phyloP scores from a whole-genome alignment of 1,140 invertebrate species.

The Hydropsyche tenuis region DNA sequence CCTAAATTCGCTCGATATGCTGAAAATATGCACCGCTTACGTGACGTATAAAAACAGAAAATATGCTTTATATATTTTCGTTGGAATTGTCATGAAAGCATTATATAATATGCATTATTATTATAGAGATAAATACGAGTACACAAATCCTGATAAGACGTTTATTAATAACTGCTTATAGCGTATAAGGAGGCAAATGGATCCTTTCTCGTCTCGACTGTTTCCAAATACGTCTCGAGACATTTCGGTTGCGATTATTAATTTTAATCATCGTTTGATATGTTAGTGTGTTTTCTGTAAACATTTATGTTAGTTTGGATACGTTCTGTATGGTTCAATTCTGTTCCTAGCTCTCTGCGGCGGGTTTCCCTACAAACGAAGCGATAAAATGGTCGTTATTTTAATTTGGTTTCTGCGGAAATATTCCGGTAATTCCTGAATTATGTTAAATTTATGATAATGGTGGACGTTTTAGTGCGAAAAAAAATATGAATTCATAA shows the following conservation, averaged over 20 bases:
- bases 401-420: constrained; percentile 30
- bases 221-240: not conserved
- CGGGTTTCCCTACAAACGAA: not conserved
- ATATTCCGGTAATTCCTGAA: constrained; percentile 36
- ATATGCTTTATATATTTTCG: no score
- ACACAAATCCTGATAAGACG: no score
- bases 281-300: constrained; percentile 9
- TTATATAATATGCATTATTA: no score
- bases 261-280: not conserved
- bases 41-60: no score
- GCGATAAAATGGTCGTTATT: constrained; percentile 31
- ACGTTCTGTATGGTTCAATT: not conserved
- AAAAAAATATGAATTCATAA: constrained; percentile 3
- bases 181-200: no score
- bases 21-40: no score
- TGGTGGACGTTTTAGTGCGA: not conserved
- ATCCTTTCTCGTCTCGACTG: no score
- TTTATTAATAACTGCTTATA: no score
- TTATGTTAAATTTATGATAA: constrained; percentile 38
- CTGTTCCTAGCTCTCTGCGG: not conserved
- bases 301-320: not conserved
- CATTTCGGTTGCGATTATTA: not conserved
- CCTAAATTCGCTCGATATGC: no score
- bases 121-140: no score
- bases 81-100: no score